Base-by-base conservation (phyloP, 2,113 vertebrate species). In the Marmota flaviventris region DNA sequence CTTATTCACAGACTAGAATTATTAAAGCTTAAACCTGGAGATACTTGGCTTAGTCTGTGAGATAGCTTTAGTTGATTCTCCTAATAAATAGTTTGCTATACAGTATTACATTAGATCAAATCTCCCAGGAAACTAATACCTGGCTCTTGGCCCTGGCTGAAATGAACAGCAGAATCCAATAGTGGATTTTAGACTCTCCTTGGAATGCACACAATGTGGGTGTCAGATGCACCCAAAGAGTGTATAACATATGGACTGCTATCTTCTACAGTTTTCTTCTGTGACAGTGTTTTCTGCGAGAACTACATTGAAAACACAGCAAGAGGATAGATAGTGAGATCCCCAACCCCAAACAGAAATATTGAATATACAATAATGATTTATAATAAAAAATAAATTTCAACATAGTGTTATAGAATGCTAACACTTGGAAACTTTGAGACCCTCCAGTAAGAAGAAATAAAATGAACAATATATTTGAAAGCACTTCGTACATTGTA, bases 121-220 rank as follows among this genome's bases (percentile, higher is more conserved):
- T 5, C 34, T n/a, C n/a, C 12, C 34, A 84, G 61, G 24, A 11
- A 29, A 48, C 1, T 17, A 42, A 65, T 5, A 5, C 56, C 25
- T 25, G 58, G 25, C 17, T 63, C 4, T 78, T 27, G 4, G 2
- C 61, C 16, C 18, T 56, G 29, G 37, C 0, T 77, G 24, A 88
- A 58, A 77, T 78, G 24, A 29, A 11, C 1, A 72, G 27, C 37
- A 13, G 65, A 92, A 86, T 61, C 88, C 48, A 72, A 53, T 73
- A 1, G 0, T 45, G 58, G 0, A 1, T 72, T 79, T 93, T 0
- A 11, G 25, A 42, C 5, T 11, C 1, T 4, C 58, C n/a, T 67
- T 87, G 56, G 5, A 53, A 69, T 45, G 10, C 2, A 29, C 24
- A 56, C 4, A 67, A 1, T n/a, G 32, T 61, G 17, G 17, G 39